A percentile compares a stretch with the other conserved stretches of the same genome.
Evolutionary conservation across 2,888 invertebrate species (phyloP).

Genomic region (Caenorhabditis plicata): DNA sequence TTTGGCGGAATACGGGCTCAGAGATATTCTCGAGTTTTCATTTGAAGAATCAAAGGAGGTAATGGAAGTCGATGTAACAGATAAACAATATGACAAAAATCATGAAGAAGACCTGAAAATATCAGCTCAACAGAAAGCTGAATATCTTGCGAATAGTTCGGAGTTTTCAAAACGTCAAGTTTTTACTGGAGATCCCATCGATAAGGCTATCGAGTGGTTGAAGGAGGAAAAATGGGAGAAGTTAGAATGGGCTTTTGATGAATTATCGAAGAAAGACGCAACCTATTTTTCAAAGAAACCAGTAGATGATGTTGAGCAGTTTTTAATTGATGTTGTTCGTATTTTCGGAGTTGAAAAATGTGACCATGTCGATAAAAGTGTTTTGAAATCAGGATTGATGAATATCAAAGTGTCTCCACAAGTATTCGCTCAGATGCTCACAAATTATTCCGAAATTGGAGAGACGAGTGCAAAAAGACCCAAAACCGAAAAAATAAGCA

Average conservation of each 20-base stretch:
- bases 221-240: constrained; percentile 30
- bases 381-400: constrained; percentile 30
- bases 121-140: constrained; percentile 23
- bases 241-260: constrained; percentile 43
- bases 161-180: constrained; percentile 33
- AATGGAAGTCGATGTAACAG: not conserved
- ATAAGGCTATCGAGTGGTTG: constrained; percentile 38
- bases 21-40: constrained; percentile 8
- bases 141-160: constrained; percentile 18
- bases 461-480: constrained; percentile 38
- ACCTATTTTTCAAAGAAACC: constrained; percentile 31
- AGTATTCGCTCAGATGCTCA: constrained; percentile 32
- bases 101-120: constrained; percentile 5
- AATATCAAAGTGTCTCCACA: constrained; percentile 17
- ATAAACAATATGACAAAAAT: not conserved
- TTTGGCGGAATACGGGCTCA: constrained; percentile 7
- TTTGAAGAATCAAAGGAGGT: constrained; percentile 1
- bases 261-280: constrained; percentile 24
- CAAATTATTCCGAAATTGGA: constrained; percentile 18
- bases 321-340: constrained; percentile 30
- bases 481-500: constrained; percentile 14
- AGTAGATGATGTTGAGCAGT: constrained; percentile 44
- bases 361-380: constrained; percentile 10
- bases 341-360: constrained; percentile 11
- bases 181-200: constrained; percentile 48